Evolutionary conservation across 2,113 vertebrate genomes (phyloP).

Genomic region (Proterorhinus semilunaris): DNA sequence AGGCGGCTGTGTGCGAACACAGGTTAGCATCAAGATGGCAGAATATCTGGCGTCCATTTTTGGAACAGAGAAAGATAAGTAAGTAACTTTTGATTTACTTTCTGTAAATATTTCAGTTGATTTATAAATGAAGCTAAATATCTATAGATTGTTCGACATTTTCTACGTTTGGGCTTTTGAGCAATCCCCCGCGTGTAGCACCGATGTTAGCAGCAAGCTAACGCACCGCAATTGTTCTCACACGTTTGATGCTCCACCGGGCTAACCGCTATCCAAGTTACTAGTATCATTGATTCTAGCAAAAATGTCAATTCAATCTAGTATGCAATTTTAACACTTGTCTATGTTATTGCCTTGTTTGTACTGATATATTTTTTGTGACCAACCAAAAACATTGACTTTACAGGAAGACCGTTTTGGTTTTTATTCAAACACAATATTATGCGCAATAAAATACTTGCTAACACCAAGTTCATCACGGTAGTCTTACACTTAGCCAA

Average conservation of each 20-base stretch:
- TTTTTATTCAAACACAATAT: no score
- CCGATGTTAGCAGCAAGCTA: neutral
- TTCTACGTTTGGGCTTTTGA: neutral
- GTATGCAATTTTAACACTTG: no score
- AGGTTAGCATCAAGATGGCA: slow-evolving; percentile 82
- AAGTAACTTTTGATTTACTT: slow-evolving; percentile 61
- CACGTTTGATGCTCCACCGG: neutral
- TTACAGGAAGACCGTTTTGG: no score
- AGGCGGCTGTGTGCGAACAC: slow-evolving; percentile 9
- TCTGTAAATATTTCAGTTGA: neutral
- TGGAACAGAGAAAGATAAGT: slow-evolving; percentile 97
- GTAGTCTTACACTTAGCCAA: no score
- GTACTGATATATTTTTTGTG: no score
- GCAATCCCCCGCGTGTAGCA: neutral
- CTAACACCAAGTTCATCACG: no score
- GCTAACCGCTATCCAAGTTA: neutral
- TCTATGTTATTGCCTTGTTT: no score
- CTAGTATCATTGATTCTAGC: neutral
- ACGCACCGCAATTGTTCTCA: slow-evolving; percentile 1
- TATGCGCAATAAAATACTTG: no score
- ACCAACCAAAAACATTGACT: no score
- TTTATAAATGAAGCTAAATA: no score
- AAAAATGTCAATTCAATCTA: no score
- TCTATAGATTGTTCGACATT: neutral
- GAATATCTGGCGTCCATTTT: slow-evolving; percentile 97